phyloP scores from a whole-genome alignment of 2,113 vertebrate genomes.

The Cyanoliseus patagonus region DNA sequence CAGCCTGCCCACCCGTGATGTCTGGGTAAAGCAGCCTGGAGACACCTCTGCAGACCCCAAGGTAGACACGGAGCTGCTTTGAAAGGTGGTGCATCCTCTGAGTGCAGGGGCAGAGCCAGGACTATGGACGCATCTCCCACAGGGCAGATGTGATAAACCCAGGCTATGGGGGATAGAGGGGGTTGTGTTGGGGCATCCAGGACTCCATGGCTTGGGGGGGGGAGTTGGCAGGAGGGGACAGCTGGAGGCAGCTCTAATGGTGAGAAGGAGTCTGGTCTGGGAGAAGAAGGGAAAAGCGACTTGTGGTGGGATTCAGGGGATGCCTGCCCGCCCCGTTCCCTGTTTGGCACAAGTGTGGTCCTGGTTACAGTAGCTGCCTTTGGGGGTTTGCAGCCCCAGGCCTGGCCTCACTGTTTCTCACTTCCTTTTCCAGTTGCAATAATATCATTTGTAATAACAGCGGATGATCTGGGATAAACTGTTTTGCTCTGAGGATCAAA shows the following conservation, averaged over 20 bases:
- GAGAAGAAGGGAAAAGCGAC: not conserved
- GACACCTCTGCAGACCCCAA: slow-evolving; percentile 30
- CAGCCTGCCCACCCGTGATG: slow-evolving; percentile 71
- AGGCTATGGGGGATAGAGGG: too few relatives aligned
- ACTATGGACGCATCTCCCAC: accelerated
- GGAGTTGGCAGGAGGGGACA: not conserved
- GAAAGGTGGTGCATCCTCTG: not conserved
- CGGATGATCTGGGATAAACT: not conserved
- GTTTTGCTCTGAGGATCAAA: slow-evolving; percentile 37
- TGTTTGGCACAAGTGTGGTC: not conserved
- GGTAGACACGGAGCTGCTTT: slow-evolving; percentile 15
- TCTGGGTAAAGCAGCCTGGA: slow-evolving; percentile 74
- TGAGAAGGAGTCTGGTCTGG: not conserved
- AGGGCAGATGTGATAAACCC: not conserved
- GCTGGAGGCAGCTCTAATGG: not conserved
- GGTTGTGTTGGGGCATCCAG: accelerated
- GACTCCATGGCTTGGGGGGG: not conserved
- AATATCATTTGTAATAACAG: not conserved
- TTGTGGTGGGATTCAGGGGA: not conserved
- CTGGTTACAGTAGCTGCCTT: not conserved
- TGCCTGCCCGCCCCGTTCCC: not conserved
- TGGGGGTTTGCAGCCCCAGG: not conserved
- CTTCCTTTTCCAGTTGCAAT: slow-evolving; percentile 52
- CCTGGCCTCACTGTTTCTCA: not conserved
- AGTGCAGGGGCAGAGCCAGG: not conserved